Conservation (phyloP, 2,797 vertebrate species). For the Cephalopachus bancanus region DNA sequence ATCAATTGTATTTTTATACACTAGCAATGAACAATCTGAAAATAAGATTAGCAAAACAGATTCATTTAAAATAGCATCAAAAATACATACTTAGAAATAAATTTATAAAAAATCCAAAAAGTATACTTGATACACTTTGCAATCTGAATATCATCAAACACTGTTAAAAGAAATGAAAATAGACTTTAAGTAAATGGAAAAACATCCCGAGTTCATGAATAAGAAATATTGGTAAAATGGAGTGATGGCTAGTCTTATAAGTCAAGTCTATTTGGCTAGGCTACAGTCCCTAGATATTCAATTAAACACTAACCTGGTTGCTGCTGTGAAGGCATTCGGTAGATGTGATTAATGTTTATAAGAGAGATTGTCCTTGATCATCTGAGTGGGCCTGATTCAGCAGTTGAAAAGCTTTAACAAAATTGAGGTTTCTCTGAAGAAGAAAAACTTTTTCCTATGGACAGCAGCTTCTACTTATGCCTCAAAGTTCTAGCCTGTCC, state of each 20-base stretch:
- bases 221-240: background rate
- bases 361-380: too few relatives aligned
- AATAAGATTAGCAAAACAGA: background rate
- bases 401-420: background rate
- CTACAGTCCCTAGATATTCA: fast-evolving
- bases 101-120: background rate
- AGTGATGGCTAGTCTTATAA: fast-evolving
- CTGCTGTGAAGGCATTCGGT: too few relatives aligned
- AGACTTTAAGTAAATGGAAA: background rate
- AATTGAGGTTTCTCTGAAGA: too few relatives aligned
- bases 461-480: too few relatives aligned
- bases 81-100: background rate
- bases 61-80: background rate
- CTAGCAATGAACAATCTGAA: background rate
- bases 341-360: fast-evolving
- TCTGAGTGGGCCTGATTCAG: background rate
- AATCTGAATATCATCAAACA: background rate
- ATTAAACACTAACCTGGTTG: fast-evolving
- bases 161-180: background rate
- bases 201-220: background rate
- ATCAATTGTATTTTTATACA: background rate
- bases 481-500: fast-evolving
- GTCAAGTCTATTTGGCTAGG: fast-evolving
- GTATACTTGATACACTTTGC: background rate
- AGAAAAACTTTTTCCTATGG: background rate